phyloP scores from a whole-genome alignment of 2,888 invertebrate species.

The Lissocephala sabroskyi region DNA sequence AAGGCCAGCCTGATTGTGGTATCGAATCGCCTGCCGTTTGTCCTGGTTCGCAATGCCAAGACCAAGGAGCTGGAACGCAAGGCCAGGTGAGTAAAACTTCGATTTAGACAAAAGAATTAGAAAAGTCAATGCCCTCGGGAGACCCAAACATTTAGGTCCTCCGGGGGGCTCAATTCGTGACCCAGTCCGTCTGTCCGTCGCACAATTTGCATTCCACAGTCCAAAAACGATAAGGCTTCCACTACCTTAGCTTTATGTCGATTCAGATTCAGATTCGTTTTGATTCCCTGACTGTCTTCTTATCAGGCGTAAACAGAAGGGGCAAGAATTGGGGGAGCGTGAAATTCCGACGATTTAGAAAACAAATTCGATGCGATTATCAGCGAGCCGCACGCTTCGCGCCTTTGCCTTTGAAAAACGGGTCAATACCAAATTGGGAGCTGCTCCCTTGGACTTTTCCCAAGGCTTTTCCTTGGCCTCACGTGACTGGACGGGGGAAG shows the following conservation, averaged over 20 bases:
- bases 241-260: background rate
- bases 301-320: slow-evolving; percentile 37
- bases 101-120: too few relatives aligned
- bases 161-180: too few relatives aligned
- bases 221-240: slow-evolving; percentile 15
- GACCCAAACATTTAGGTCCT: too few relatives aligned
- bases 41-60: slow-evolving; percentile 82
- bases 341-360: slow-evolving; percentile 29
- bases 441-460: slow-evolving; percentile 14
- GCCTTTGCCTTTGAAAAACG: slow-evolving; percentile 43
- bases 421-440: slow-evolving; percentile 34
- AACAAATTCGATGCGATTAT: slow-evolving; percentile 35
- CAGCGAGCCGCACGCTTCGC: slow-evolving; percentile 37
- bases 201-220: slow-evolving; percentile 44
- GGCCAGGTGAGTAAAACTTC: slow-evolving; percentile 80
- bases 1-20: slow-evolving; percentile 90
- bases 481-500: slow-evolving; percentile 31
- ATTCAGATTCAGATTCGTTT: slow-evolving; percentile 22
- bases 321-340: slow-evolving; percentile 16
- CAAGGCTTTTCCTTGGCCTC: slow-evolving; percentile 28
- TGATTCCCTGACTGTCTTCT: slow-evolving; percentile 34
- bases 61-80: slow-evolving; percentile 83
- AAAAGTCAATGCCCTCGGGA: too few relatives aligned
- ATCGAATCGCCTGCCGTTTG: slow-evolving; percentile 91
- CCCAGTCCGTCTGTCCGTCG: slow-evolving; percentile 3